A percentile compares a stretch with the other conserved stretches of the same genome.
Conservation (phyloP, 1,140 invertebrate species). For the Nasonia vitripennis region DNA sequence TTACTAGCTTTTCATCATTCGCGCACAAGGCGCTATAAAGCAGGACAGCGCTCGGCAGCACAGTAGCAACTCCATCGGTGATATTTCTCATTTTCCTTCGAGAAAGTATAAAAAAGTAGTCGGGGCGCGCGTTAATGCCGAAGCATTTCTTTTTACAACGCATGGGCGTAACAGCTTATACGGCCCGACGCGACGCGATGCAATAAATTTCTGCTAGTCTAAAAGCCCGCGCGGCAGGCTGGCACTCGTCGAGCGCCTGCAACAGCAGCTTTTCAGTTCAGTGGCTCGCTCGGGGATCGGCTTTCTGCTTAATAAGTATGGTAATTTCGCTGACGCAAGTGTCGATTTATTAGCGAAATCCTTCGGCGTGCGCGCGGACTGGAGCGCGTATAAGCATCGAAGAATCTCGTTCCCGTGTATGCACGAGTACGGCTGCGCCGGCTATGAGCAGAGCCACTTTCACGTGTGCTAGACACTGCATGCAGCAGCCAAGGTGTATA, state of each 20-base stretch:
- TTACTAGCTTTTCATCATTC: neutral
- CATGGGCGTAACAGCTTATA: constrained; percentile 10
- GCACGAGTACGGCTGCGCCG: no score
- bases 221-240: neutral
- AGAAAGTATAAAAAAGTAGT: neutral
- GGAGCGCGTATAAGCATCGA: constrained; percentile 4
- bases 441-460: neutral
- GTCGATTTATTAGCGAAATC: constrained; percentile 44
- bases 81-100: neutral
- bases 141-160: constrained; percentile 16
- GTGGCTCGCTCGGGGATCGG: constrained; percentile 33
- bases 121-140: neutral
- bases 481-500: neutral
- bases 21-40: neutral
- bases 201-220: constrained; percentile 3
- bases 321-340: constrained; percentile 36
- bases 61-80: neutral
- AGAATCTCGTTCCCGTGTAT: neutral
- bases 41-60: neutral
- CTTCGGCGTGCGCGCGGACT: neutral
- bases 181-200: neutral
- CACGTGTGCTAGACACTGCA: neutral
- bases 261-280: constrained; percentile 31
- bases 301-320: constrained; percentile 18
- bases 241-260: neutral